These are phyloP conservation scores for Aproaerema taeniolella DNA, from an alignment of 2,888 invertebrate species.

Conservation along the genomic window DNA sequence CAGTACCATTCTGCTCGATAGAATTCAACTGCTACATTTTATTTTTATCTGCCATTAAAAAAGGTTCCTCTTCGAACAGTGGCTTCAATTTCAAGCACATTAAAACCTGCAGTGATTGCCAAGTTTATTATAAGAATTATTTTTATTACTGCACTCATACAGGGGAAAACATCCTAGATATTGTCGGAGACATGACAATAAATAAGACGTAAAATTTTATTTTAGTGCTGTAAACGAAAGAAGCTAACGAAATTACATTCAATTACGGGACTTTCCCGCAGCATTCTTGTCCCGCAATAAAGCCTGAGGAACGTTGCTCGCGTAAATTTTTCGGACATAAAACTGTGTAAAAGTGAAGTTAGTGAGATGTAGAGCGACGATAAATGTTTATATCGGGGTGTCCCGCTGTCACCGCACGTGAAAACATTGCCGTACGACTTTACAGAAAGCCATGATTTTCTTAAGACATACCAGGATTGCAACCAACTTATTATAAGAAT, in stretches of 20 bases:
- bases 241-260: slow-evolving; percentile 75
- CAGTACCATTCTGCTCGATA: slow-evolving; percentile 15
- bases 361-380: slow-evolving; percentile 71
- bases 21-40: slow-evolving; percentile 29
- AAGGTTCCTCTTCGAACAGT: slow-evolving; percentile 19
- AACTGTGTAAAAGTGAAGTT: slow-evolving; percentile 74
- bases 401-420: not conserved
- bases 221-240: slow-evolving; percentile 72
- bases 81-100: slow-evolving; percentile 33
- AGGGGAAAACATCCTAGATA: slow-evolving; percentile 41
- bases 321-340: slow-evolving; percentile 77
- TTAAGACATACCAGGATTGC: too few relatives aligned
- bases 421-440: not conserved
- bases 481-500: too few relatives aligned
- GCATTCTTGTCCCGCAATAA: slow-evolving; percentile 67
- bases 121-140: slow-evolving; percentile 40
- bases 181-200: slow-evolving; percentile 56
- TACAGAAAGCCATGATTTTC: too few relatives aligned
- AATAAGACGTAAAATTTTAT: slow-evolving; percentile 75
- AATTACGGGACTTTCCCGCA: slow-evolving; percentile 63
- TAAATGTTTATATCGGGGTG: slow-evolving; percentile 68
- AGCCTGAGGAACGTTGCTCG: slow-evolving; percentile 56
- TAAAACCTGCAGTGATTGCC: slow-evolving; percentile 36
- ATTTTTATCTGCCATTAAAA: slow-evolving; percentile 49
- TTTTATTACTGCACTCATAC: slow-evolving; percentile 38